Base-by-base conservation (phyloP, 2,888 invertebrate genomes). In the Germaria angustata region DNA sequence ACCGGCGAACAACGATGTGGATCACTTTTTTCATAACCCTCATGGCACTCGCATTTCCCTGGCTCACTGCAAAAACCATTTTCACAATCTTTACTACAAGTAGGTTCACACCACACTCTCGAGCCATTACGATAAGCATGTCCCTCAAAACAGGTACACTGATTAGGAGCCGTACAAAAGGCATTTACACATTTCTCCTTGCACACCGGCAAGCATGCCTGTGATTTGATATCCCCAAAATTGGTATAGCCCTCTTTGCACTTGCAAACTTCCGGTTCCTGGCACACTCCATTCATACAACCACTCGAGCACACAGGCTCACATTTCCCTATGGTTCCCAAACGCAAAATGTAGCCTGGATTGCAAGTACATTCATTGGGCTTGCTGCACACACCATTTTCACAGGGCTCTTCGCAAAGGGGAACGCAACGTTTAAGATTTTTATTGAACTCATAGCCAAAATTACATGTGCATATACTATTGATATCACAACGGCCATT, bases 391-490 rank as follows among this genome's bases (percentile, higher is more conserved):
- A 85, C 69, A 2, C 89, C 90, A 80, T 90, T 87, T 46, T 85
- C 80, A 77, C 90, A 88, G n/a, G 78, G 32, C 5, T 87, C 87
- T 44, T 87, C 86, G 77, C 90, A 90, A 0, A 86, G 22, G 0
- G 90, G 89, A 44, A 87, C 80, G 69, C 91, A 91, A 15, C 84
- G 84, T 2, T 78, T 84, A 0, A 87, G 61, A 2, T 72, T 85
- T 34, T 86, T 86, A 39, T 86, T 85, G 15, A 86, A 85, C n/a
- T 79, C 61, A 39, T 88, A 90, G 49, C 94, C 94, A 2, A 90
- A 85, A 15, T 92, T 89, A 86, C 95, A 95, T 9, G 89, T 90
- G 87, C 95, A 95, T 0, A 91, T 89, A 66, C 93, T 92, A 0
- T 93, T 93, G 1, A 91, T 92, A 2, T 92, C 91, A 86, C 94